A percentile compares a stretch with the other conserved stretches of the same genome.
These are phyloP conservation scores for Callipepla californica DNA, from an alignment of 2,113 vertebrate species.

Conservation along the genomic window DNA sequence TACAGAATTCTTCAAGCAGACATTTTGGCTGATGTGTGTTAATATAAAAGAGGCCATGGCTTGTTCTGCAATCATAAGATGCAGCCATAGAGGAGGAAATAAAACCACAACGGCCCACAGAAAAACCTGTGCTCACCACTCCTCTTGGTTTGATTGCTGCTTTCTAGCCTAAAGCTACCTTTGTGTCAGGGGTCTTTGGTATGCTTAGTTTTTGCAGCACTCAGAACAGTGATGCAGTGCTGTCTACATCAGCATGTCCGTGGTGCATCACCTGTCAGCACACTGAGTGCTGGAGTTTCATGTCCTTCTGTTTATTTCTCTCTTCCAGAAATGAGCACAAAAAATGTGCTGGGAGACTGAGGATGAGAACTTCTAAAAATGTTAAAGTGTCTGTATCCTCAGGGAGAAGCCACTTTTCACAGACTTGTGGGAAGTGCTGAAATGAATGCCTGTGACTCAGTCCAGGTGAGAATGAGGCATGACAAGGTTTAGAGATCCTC, in stretches of 20 bases:
- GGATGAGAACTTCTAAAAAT: not conserved
- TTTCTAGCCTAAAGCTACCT: not conserved
- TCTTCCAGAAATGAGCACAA: not conserved
- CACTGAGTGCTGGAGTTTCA: not conserved
- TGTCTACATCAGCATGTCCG: fast-evolving
- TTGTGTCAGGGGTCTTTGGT: not conserved
- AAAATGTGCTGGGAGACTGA: not conserved
- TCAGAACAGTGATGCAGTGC: not conserved
- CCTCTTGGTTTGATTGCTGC: not conserved
- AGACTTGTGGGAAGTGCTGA: not conserved
- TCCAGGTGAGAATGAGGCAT: not conserved
- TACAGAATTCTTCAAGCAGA: not conserved
- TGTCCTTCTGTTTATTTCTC: not conserved
- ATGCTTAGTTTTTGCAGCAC: not conserved
- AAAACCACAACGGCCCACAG: not conserved
- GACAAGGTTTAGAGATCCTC: not conserved
- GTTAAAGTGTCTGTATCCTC: not conserved
- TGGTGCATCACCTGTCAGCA: not conserved
- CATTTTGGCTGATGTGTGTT: not conserved
- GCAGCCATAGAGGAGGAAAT: not conserved
- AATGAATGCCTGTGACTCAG: not conserved
- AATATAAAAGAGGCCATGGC: not conserved
- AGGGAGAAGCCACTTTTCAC: not conserved
- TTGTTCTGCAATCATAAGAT: not conserved
- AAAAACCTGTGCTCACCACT: not conserved